These are phyloP conservation scores for Aporrectodea caliginosa DNA, from an alignment of 1,140 invertebrate species.

Conservation along the genomic window DNA sequence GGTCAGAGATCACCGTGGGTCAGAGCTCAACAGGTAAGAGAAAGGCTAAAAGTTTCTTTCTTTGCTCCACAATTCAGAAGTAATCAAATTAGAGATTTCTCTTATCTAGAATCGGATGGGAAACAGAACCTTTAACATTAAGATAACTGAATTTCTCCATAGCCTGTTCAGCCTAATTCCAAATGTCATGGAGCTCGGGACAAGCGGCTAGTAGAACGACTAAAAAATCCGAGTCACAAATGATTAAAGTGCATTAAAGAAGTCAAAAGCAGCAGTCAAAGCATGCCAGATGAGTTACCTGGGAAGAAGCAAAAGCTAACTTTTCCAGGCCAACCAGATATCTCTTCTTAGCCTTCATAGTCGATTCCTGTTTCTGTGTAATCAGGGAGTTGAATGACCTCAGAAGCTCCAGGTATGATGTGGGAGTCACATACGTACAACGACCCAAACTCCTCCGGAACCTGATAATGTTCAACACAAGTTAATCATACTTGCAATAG, in stretches of 20 bases:
- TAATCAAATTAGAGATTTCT: no score
- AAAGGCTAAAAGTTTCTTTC: no score
- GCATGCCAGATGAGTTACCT: slow-evolving; percentile 8
- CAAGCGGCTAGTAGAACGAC: background rate
- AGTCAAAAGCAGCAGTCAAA: background rate
- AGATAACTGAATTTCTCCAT: no score
- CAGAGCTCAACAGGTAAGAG: no score
- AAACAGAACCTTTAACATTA: no score
- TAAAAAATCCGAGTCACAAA: background rate
- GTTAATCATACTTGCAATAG: background rate
- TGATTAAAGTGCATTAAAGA: background rate
- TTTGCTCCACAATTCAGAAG: no score
- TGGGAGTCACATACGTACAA: slow-evolving; percentile 82
- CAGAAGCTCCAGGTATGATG: slow-evolving; percentile 82
- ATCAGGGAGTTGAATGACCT: slow-evolving; percentile 73
- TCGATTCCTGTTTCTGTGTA: slow-evolving; percentile 71
- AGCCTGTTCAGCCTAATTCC: no score
- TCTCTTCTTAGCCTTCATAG: slow-evolving; percentile 69
- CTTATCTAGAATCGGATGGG: no score
- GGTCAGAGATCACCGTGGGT: no score
- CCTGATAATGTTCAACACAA: slow-evolving; percentile 36
- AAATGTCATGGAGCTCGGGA: no score
- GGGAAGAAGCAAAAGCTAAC: slow-evolving; percentile 69
- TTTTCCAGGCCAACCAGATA: slow-evolving; percentile 83
- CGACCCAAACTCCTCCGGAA: slow-evolving; percentile 67